phyloP scores from a whole-genome alignment of 2,113 vertebrate genomes.

The Hirundichthys speculiger region DNA sequence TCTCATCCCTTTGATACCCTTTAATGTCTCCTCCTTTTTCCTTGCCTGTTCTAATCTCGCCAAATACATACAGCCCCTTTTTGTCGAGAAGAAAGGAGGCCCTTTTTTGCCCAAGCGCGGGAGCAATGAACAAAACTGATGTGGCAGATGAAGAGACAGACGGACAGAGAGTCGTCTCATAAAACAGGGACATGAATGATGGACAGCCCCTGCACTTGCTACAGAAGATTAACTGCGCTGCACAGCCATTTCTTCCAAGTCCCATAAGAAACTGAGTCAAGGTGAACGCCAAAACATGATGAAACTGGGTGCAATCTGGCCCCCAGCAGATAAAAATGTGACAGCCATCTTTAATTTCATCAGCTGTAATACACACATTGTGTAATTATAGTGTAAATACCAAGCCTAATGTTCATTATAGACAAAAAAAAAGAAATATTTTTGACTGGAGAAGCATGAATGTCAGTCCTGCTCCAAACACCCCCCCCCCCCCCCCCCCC shows the following conservation, averaged over 20 bases:
- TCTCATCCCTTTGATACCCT: constrained; percentile 15
- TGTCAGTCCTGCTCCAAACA: constrained; percentile 1
- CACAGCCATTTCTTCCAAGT: constrained; percentile 37
- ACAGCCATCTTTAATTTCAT: constrained; percentile 38
- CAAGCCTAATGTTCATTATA: too few relatives aligned
- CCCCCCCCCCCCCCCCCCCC: too few relatives aligned
- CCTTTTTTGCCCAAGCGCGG: constrained; percentile 10
- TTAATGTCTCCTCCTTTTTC: constrained; percentile 23
- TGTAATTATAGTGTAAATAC: constrained; percentile 39
- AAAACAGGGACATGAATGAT: constrained; percentile 42
- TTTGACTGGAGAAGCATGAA: too few relatives aligned
- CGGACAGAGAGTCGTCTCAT: constrained; percentile 38
- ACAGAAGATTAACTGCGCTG: constrained; percentile 62
- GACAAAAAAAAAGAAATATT: too few relatives aligned
- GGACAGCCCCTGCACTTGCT: constrained; percentile 48
- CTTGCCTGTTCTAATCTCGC: constrained; percentile 12
- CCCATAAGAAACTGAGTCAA: constrained; percentile 60
- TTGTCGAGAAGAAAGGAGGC: constrained; percentile 36
- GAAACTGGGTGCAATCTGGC: constrained; percentile 74
- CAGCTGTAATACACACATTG: constrained; percentile 40
- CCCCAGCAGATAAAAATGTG: constrained; percentile 57
- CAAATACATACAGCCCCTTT: constrained; percentile 36
- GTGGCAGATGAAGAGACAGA: constrained; percentile 36
- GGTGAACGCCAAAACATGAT: constrained; percentile 74
- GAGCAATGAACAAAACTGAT: constrained; percentile 46